Evolutionary conservation across 2,797 vertebrate genomes (phyloP).

Genomic region (Thalassophryne amazonica): DNA sequence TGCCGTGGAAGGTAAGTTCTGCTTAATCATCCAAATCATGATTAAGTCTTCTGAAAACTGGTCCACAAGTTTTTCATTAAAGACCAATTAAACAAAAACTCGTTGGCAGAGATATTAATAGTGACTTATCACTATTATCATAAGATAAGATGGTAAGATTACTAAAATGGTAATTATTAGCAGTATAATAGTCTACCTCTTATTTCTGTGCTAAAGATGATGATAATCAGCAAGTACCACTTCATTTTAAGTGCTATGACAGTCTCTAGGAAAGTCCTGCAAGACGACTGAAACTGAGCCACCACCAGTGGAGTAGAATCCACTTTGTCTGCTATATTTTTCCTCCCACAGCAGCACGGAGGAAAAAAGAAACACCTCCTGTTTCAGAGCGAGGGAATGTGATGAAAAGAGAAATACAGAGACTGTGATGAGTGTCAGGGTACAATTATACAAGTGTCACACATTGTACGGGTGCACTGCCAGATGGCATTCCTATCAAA

Average conservation of each 20-base stretch:
- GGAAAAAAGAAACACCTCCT: neutral
- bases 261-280: neutral
- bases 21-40: too few relatives aligned
- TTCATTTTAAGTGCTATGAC: neutral
- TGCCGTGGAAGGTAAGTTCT: too few relatives aligned
- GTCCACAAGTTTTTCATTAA: too few relatives aligned
- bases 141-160: too few relatives aligned
- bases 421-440: neutral
- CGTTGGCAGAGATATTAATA: too few relatives aligned
- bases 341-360: neutral
- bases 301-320: neutral
- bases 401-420: neutral
- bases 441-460: conserved; percentile 10
- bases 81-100: too few relatives aligned
- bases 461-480: neutral
- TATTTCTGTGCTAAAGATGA: too few relatives aligned
- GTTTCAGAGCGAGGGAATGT: neutral
- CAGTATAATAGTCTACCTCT: too few relatives aligned
- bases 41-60: too few relatives aligned
- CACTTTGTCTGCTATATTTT: neutral
- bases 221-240: neutral
- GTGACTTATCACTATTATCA: too few relatives aligned
- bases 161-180: too few relatives aligned
- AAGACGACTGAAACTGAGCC: neutral
- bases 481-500: conserved; percentile 11